These are phyloP conservation scores for Pseudococcus jackbeardsleyi DNA, from an alignment of 2,888 invertebrate species.

Conservation along the genomic window DNA sequence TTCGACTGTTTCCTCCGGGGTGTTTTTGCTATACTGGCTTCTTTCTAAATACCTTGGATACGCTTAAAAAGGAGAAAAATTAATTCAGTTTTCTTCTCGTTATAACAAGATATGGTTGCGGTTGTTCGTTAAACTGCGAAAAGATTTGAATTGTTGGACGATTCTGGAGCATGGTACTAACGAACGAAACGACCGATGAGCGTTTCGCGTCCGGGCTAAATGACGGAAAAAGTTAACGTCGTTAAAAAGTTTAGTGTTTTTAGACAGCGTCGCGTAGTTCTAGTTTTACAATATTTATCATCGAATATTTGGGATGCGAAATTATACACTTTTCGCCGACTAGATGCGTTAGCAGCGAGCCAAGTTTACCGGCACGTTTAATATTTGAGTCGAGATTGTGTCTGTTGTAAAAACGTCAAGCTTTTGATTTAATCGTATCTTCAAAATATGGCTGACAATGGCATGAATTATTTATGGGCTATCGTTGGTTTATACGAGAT, in stretches of 20 bases:
- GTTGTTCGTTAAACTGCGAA: conserved; percentile 37
- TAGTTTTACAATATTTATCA: conserved; percentile 46
- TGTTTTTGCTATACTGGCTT: neutral
- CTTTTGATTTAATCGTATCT: conserved; percentile 58
- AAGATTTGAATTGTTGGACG: conserved; percentile 5
- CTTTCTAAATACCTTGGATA: neutral
- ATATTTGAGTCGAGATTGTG: conserved; percentile 20
- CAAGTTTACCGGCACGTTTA: conserved; percentile 25
- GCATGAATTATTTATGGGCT: conserved; percentile 41
- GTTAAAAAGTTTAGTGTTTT: conserved; percentile 40
- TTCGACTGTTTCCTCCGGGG: neutral
- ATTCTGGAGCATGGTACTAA: neutral
- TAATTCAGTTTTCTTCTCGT: conserved; percentile 38
- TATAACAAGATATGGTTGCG: conserved; percentile 20
- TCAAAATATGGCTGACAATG: conserved; percentile 55
- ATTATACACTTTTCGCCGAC: neutral
- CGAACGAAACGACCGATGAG: neutral
- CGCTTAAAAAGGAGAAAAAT: conserved; percentile 11
- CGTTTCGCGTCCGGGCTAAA: neutral
- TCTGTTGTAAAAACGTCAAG: conserved; percentile 32
- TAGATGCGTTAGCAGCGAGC: neutral
- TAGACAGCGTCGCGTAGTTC: neutral
- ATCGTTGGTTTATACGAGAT: neutral
- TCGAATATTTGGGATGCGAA: conserved; percentile 28
- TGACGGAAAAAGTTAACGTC: conserved; percentile 38